Evolutionary conservation across 2,113 vertebrate genomes (phyloP).

Genomic region (Rutilus rutilus): DNA sequence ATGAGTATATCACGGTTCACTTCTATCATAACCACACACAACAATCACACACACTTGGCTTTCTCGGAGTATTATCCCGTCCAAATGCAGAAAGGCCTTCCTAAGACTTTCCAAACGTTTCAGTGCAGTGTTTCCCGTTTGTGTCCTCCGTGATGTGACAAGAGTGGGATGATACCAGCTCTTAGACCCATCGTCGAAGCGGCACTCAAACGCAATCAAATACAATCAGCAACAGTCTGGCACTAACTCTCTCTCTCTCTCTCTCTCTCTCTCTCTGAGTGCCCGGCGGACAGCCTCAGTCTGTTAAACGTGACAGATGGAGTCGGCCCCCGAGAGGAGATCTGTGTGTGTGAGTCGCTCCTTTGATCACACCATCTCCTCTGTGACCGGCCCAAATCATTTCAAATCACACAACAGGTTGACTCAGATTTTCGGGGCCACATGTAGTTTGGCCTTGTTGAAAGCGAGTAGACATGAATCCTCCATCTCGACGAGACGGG

Average conservation of each 20-base stretch:
- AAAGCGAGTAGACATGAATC: conserved; percentile 24
- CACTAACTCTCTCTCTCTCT: neutral
- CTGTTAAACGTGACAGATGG: conserved; percentile 53
- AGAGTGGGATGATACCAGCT: conserved; percentile 67
- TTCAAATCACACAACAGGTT: conserved; percentile 45
- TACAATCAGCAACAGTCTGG: conserved; percentile 65
- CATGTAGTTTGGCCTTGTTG: conserved; percentile 11
- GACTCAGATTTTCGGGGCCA: conserved; percentile 44
- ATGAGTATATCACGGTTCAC: conserved; percentile 40
- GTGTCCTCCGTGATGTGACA: conserved; percentile 55
- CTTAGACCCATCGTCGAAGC: conserved; percentile 58
- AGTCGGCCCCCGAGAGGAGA: conserved; percentile 27
- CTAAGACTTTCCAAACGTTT: neutral
- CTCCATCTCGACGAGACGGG: neutral
- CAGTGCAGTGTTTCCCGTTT: conserved; percentile 10
- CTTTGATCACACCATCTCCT: conserved; percentile 29
- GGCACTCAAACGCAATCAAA: conserved; percentile 75
- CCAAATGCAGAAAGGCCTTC: conserved; percentile 3
- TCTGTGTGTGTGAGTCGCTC: neutral
- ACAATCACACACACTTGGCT: conserved; percentile 21
- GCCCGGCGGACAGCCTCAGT: conserved; percentile 48
- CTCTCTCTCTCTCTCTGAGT: conserved; percentile 8
- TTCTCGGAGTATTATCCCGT: conserved; percentile 32
- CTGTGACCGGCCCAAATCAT: conserved; percentile 41
- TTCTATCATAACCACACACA: conserved; percentile 3